These are phyloP conservation scores for Portunus trituberculatus DNA, from an alignment of 1,140 invertebrate species.

Conservation along the genomic window DNA sequence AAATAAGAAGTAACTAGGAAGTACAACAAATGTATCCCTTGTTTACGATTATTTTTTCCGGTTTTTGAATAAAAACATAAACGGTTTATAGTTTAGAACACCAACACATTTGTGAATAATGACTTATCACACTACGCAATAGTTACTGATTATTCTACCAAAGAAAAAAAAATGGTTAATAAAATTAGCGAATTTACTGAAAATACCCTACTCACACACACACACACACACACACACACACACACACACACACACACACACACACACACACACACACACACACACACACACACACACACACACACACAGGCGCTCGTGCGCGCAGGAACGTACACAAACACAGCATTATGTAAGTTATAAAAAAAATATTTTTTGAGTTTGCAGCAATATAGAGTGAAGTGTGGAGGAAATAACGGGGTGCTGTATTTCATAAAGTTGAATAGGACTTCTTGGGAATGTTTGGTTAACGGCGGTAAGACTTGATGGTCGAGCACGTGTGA, in stretches of 20 bases:
- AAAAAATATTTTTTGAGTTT: background rate
- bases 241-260: conserved; percentile 16
- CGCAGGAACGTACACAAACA: too few species aligned
- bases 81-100: background rate
- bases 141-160: background rate
- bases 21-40: background rate
- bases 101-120: background rate
- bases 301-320: background rate
- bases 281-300: conserved; percentile 12
- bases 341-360: background rate
- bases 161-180: background rate
- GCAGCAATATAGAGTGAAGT: too few species aligned
- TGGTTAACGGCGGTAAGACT: background rate
- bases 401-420: background rate
- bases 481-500: background rate
- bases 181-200: background rate
- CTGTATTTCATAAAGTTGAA: background rate
- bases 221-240: background rate
- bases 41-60: background rate
- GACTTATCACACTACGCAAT: too few species aligned
- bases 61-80: background rate
- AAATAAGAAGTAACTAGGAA: too few species aligned
- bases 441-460: background rate
- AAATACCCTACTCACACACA: background rate
- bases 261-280: background rate